These are phyloP conservation scores for Cantharis lateralis DNA, from an alignment of 2,888 invertebrate species.

Conservation along the genomic window DNA sequence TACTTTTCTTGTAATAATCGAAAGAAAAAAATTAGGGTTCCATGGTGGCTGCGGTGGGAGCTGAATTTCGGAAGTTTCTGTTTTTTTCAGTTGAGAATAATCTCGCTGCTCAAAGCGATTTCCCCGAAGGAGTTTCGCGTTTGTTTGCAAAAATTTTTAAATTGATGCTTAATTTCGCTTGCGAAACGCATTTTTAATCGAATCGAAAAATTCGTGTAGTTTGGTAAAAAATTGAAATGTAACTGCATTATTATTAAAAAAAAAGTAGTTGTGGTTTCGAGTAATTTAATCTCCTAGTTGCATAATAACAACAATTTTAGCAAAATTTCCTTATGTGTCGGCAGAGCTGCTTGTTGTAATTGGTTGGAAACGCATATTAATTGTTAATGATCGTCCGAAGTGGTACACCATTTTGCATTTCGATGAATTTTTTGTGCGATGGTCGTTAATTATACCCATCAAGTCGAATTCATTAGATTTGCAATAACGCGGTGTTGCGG, in stretches of 20 bases:
- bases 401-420: not conserved
- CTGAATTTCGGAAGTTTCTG: too few relatives aligned
- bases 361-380: not conserved
- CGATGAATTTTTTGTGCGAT: not conserved
- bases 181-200: too few relatives aligned
- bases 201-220: not conserved
- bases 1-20: too few relatives aligned
- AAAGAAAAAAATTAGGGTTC: too few relatives aligned
- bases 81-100: too few relatives aligned
- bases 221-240: not conserved
- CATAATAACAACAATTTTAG: not conserved
- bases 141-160: too few relatives aligned
- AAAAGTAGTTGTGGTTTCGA: not conserved
- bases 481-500: not conserved
- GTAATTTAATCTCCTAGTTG: not conserved
- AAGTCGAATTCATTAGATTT: not conserved
- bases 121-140: too few relatives aligned
- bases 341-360: not conserved
- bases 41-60: too few relatives aligned
- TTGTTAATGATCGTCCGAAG: not conserved
- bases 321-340: not conserved
- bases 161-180: too few relatives aligned
- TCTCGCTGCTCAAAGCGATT: too few relatives aligned
- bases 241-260: not conserved
- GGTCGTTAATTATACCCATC: not conserved